Conservation (phyloP, 1,140 invertebrate genomes). For the Philaenus spumarius region DNA sequence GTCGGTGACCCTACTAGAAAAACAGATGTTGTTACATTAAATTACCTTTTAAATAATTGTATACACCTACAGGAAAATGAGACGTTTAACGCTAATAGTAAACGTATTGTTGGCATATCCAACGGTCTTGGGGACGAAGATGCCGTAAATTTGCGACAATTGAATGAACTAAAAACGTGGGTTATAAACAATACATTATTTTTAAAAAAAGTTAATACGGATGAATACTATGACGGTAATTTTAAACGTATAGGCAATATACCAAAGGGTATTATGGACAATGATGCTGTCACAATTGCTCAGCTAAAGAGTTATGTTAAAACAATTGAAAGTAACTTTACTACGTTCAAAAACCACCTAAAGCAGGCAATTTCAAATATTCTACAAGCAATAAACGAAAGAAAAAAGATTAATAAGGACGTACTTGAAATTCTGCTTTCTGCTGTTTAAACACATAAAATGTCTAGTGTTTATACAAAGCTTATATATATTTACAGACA, state of each 20-base stretch:
- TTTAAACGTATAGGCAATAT: background rate
- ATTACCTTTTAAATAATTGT: background rate
- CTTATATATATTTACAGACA: background rate
- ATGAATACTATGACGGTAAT: background rate
- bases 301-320: no score
- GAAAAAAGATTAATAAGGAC: background rate
- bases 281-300: conserved; percentile 1
- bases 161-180: no score
- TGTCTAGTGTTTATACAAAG: background rate
- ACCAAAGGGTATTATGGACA: background rate
- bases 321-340: no score
- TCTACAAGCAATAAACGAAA: background rate
- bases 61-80: background rate
- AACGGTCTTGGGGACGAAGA: background rate
- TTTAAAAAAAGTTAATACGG: background rate
- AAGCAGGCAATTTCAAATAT: background rate
- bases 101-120: background rate
- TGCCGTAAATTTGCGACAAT: background rate
- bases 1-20: background rate
- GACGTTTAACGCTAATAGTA: background rate
- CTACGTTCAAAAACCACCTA: background rate
- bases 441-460: background rate
- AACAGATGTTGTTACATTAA: background rate
- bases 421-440: background rate
- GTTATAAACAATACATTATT: no score